A percentile compares a stretch with the other conserved stretches of the same genome.
phyloP scores from a whole-genome alignment of 2,797 vertebrate genomes.

The Hypotaenidia philippensis region DNA sequence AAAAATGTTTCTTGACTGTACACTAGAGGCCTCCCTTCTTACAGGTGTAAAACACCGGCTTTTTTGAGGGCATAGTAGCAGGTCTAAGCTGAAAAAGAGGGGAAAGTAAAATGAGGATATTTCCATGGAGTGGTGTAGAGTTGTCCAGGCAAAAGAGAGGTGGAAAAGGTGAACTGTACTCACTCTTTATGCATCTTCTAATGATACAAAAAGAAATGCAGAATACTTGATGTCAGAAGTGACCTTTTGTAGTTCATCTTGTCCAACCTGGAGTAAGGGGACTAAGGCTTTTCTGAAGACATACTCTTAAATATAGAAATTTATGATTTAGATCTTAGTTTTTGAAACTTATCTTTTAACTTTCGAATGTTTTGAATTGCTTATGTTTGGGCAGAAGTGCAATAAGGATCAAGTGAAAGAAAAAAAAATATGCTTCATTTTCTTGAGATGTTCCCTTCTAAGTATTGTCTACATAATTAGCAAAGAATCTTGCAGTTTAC shows the following conservation, averaged over 20 bases:
- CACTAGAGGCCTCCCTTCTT: not conserved
- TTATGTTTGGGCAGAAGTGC: not conserved
- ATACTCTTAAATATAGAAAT: not conserved
- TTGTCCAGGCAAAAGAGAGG: not conserved
- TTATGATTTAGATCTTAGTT: not conserved
- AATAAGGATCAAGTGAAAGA: not conserved
- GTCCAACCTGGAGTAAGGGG: not conserved
- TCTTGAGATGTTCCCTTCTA: not conserved
- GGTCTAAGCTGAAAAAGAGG: not conserved
- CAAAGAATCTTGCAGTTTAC: not conserved
- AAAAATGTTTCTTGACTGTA: not conserved
- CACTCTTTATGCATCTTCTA: not conserved
- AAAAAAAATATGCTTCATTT: not conserved
- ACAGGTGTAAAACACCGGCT: not conserved
- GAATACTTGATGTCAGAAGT: not conserved
- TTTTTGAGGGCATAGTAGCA: not conserved
- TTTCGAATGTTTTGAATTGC: not conserved
- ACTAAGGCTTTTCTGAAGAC: not conserved
- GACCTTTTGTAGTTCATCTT: not conserved
- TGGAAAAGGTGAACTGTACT: not conserved
- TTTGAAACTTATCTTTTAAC: not conserved
- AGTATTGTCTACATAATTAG: not conserved
- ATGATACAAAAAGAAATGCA: not conserved
- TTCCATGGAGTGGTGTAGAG: not conserved
- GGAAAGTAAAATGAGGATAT: constrained; percentile 10